Evolutionary conservation across 2,797 vertebrate species (phyloP).

Genomic region (Notolabrus celidotus): DNA sequence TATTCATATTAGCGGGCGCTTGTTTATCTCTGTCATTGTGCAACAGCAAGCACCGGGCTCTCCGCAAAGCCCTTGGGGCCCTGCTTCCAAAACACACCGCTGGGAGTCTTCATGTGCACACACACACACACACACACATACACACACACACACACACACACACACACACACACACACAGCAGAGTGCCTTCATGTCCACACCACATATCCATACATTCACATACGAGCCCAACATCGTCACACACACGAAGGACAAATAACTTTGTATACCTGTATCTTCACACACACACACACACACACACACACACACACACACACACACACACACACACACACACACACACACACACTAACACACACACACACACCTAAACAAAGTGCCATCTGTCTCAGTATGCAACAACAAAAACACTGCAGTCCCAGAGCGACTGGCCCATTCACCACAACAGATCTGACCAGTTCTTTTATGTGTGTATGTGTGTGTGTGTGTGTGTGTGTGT

Average conservation of each 20-base stretch:
- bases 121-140: conserved; percentile 6
- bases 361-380: conserved; percentile 13
- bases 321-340: conserved; percentile 15
- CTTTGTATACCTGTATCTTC: conserved; percentile 24
- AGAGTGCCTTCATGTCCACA: conserved; percentile 34
- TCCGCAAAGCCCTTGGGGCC: conserved; percentile 62
- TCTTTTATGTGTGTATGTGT: conserved; percentile 25
- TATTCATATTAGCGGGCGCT: conserved; percentile 73
- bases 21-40: conserved; percentile 75
- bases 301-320: conserved; percentile 12
- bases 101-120: conserved; percentile 54
- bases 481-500: conserved; percentile 37
- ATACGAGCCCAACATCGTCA: conserved; percentile 8
- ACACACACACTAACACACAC: conserved; percentile 14
- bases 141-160: no score
- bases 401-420: conserved; percentile 65
- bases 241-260: conserved; percentile 1
- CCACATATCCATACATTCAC: conserved; percentile 21
- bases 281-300: conserved; percentile 14
- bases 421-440: conserved; percentile 48
- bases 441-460: conserved; percentile 31
- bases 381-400: conserved; percentile 70
- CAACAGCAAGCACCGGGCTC: conserved; percentile 47
- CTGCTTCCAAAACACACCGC: conserved; percentile 66
- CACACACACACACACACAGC: no score